phyloP scores from a whole-genome alignment of 2,797 vertebrate species.

The Malacoctenus gilli region DNA sequence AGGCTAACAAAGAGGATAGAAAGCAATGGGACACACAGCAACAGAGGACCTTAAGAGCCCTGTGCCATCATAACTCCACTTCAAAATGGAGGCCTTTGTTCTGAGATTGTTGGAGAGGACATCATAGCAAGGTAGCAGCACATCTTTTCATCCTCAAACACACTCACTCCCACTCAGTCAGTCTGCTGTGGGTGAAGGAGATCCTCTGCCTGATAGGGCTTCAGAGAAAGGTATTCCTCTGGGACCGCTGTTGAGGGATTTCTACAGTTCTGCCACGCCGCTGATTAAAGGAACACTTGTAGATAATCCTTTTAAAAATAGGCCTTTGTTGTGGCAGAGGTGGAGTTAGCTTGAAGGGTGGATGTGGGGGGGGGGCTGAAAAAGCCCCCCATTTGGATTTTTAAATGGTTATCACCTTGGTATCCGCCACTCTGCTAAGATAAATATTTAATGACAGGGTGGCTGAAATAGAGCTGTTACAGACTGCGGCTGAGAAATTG shows the following conservation, averaged over 20 bases:
- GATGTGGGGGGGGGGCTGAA: constrained; percentile 27
- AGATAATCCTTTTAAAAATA: constrained; percentile 78
- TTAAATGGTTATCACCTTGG: constrained; percentile 78
- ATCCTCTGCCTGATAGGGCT: constrained; percentile 80
- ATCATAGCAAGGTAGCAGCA: constrained; percentile 67
- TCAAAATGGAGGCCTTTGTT: constrained; percentile 74
- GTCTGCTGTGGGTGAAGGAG: constrained; percentile 70
- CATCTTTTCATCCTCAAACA: constrained; percentile 75
- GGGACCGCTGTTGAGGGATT: constrained; percentile 76
- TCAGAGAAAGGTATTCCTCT: constrained; percentile 78
- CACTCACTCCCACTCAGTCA: constrained; percentile 61
- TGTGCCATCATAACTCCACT: constrained; percentile 68
- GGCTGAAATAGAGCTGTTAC: constrained; percentile 82
- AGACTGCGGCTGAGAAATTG: constrained; percentile 79
- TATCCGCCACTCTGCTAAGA: constrained; percentile 73
- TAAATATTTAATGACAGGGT: constrained; percentile 82
- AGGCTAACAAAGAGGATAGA: constrained; percentile 61
- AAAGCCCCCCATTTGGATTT: constrained; percentile 67
- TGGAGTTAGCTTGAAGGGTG: constrained; percentile 30
- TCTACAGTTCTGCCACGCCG: constrained; percentile 66
- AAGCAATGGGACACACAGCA: constrained; percentile 60
- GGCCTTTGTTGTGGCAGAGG: constrained; percentile 61
- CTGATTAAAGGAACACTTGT: constrained; percentile 84
- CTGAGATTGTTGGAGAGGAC: constrained; percentile 68
- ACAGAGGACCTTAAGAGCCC: constrained; percentile 60